Conservation (phyloP, 1,140 invertebrate species). For the Drosophila erecta region DNA sequence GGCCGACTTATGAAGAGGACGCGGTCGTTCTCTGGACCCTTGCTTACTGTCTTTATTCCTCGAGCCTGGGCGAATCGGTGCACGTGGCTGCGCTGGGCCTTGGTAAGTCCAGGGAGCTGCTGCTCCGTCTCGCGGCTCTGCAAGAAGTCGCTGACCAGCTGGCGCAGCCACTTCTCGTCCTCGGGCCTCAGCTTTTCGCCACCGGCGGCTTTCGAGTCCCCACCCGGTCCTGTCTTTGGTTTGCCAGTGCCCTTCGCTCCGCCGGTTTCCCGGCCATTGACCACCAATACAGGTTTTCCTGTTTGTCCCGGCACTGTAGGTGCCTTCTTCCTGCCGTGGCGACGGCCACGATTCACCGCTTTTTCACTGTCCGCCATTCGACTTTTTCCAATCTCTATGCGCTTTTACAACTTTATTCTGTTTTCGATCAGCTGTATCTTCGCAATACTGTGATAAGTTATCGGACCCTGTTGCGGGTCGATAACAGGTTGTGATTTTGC, state of each 20-base stretch:
- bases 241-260: background rate
- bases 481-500: too few species aligned
- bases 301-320: background rate
- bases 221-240: background rate
- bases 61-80: constrained; percentile 49
- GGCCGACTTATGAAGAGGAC: constrained; percentile 49
- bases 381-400: background rate
- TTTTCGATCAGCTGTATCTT: background rate
- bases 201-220: background rate
- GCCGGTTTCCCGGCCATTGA: background rate
- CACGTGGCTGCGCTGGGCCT: constrained; percentile 51
- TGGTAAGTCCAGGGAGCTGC: constrained; percentile 37
- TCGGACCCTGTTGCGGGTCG: too few species aligned
- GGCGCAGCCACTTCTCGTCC: constrained; percentile 35
- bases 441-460: too few species aligned
- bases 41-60: constrained; percentile 61
- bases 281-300: background rate
- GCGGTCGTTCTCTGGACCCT: constrained; percentile 35
- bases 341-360: background rate
- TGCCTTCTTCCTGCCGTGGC: background rate
- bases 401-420: background rate
- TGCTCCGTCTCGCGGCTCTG: constrained; percentile 11
- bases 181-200: background rate
- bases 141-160: constrained; percentile 48
- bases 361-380: constrained; percentile 5